A percentile compares a stretch with the other conserved stretches of the same genome.
These are phyloP conservation scores for Actinia tenebrosa DNA, from an alignment of 64 coral and sea anemone genomes.

Conservation along the genomic window DNA sequence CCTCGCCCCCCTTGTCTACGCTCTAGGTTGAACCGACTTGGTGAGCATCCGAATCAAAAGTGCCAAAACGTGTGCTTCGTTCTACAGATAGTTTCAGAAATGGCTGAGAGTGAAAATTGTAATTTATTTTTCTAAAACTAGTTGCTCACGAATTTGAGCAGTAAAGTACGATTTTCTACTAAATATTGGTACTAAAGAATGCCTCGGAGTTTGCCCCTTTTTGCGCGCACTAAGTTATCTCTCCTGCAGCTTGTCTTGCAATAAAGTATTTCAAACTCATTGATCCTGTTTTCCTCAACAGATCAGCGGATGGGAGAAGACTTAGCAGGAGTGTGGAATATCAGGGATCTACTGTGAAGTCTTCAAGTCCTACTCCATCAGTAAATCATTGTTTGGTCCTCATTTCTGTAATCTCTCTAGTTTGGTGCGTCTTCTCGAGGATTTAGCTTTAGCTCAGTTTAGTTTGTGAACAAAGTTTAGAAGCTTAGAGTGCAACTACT, in stretches of 20 bases:
- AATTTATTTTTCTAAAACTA: too few relatives aligned
- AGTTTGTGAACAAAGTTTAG: too few relatives aligned
- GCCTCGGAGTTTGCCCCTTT: background rate
- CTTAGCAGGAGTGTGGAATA: slow-evolving; percentile 30
- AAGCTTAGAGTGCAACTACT: too few relatives aligned
- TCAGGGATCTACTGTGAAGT: background rate
- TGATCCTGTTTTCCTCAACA: background rate
- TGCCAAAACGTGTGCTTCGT: too few relatives aligned
- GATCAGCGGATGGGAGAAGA: slow-evolving; percentile 44
- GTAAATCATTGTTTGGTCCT: background rate
- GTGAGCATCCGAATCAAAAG: too few relatives aligned
- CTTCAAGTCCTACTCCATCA: background rate
- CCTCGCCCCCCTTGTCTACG: too few relatives aligned
- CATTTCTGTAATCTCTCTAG: background rate
- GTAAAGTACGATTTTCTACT: too few relatives aligned
- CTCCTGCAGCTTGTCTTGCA: background rate
- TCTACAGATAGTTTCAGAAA: too few relatives aligned
- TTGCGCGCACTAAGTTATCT: background rate
- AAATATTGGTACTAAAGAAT: background rate
- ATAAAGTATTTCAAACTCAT: background rate
- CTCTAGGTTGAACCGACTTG: too few relatives aligned
- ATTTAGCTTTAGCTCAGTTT: background rate
- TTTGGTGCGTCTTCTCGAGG: background rate
- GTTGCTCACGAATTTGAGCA: too few relatives aligned
- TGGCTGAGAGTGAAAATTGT: too few relatives aligned